Evolutionary conservation across 1,140 invertebrate genomes (phyloP), one percentile per base, ranked within the genome.

Genomic region (Euura lappo): DNA sequence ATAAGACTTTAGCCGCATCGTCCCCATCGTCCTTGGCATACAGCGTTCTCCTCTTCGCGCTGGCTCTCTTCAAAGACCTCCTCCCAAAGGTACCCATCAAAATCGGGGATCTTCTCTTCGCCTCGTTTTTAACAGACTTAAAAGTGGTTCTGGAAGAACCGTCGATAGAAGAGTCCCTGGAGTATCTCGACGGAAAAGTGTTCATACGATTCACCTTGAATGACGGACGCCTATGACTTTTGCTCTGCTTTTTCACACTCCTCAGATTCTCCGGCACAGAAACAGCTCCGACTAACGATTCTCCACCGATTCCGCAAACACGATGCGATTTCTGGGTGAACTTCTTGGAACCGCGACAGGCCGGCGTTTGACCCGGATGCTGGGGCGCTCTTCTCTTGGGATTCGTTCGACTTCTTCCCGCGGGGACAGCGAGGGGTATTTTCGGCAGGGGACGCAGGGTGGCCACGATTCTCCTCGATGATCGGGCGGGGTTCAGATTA

Each of bases 11-110:
- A 4, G 85, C 81, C 64, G 84, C 81, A 7, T 87, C 86, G 0
- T 83, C 81, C 0, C 84, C 84, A 5, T 86, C 80, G 44, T 87
- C 84, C 72, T 82, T 86, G 0, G 86, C 86, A 65, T 87, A 88
- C 6, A 88, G 78, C n/a, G 86, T 86, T 8, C 79, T 81, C 45
- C 86, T 79, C 72, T 87, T 88, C 0, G 66, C 6, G 60, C 70
- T 83, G 8, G 71, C 72, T 45, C 71, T 75, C 51, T n/a, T 60
- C 3, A 60, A 60, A n/a, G 51, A 60, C 10, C 72, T 73, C 44
- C 71, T 75, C 51, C 51, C 13, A n/a, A 60, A 60, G 13, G 51
- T 60, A 8, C 51, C 51, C 13, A 60, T 11, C 51, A 60, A n/a
- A 28, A 28, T 28, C 10, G 51, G 51, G 8, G 51, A 60, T n/a